Evolutionary conservation across 2,888 invertebrate species (phyloP).

Genomic region (Notodonta ziczac): DNA sequence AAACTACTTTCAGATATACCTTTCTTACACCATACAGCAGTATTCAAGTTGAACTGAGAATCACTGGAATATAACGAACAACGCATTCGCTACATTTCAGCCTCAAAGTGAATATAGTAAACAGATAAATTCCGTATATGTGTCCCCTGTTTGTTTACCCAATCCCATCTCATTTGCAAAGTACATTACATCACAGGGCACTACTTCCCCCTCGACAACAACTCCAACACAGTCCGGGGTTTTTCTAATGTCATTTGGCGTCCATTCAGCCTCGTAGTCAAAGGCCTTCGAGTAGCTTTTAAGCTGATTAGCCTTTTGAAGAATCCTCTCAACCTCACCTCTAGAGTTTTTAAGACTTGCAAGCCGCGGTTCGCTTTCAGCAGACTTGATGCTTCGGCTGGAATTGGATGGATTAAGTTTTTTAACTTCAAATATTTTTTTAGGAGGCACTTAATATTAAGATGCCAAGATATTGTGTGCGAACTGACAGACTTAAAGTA

Average conservation of each 20-base stretch:
- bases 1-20: background rate
- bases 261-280: conserved; percentile 42
- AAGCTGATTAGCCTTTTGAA: conserved; percentile 60
- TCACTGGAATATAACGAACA: too few relatives aligned
- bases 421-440: background rate
- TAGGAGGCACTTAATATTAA: too few relatives aligned
- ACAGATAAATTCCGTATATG: conserved; percentile 4
- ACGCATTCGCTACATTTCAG: too few relatives aligned
- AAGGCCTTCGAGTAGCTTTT: conserved; percentile 46
- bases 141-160: conserved; percentile 12
- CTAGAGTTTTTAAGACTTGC: conserved; percentile 17
- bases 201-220: conserved; percentile 19
- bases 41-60: too few relatives aligned
- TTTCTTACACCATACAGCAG: too few relatives aligned
- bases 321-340: conserved; percentile 11
- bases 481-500: too few relatives aligned
- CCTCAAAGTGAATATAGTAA: background rate
- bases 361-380: conserved; percentile 18
- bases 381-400: conserved; percentile 2
- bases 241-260: conserved; percentile 48
- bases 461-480: too few relatives aligned
- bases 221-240: conserved; percentile 20
- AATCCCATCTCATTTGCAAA: conserved; percentile 21
- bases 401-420: background rate
- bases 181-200: conserved; percentile 18